Evolutionary conservation across 2,888 invertebrate genomes (phyloP).

Genomic region (Coleophora flavipennella): DNA sequence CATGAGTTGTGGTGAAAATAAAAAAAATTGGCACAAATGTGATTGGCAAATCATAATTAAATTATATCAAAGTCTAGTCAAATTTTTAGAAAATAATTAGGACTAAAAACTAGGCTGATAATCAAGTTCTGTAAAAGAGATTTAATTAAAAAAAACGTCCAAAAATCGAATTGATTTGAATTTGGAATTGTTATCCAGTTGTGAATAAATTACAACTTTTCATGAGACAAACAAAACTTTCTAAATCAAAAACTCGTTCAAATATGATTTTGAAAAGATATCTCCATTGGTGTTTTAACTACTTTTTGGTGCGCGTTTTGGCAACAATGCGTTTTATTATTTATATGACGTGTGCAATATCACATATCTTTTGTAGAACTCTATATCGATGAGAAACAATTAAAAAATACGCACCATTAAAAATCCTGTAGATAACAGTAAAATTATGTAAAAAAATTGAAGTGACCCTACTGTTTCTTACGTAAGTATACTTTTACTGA

Average conservation of each 20-base stretch:
- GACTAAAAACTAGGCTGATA: constrained; percentile 46
- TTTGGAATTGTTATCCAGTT: constrained; percentile 61
- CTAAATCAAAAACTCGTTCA: too few species aligned
- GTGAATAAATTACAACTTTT: constrained; percentile 19
- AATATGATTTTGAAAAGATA: too few species aligned
- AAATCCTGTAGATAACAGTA: constrained; percentile 22
- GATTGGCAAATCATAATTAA: constrained; percentile 55
- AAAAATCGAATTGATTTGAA: constrained; percentile 58
- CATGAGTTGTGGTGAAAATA: constrained; percentile 12
- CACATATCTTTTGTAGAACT: background rate
- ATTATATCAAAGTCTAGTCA: constrained; percentile 61
- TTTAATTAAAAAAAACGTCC: constrained; percentile 55
- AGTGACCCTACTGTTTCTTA: constrained; percentile 28
- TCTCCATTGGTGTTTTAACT: too few species aligned
- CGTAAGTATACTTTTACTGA: constrained; percentile 52
- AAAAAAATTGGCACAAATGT: constrained; percentile 44
- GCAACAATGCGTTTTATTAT: background rate
- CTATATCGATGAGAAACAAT: background rate
- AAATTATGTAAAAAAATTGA: constrained; percentile 4
- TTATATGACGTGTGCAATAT: background rate
- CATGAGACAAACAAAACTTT: background rate
- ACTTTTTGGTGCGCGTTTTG: background rate
- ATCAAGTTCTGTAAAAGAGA: constrained; percentile 49
- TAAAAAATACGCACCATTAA: constrained; percentile 8
- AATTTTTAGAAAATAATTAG: constrained; percentile 52